A percentile compares a stretch with the other conserved stretches of the same genome.
phyloP scores from a whole-genome alignment of 35 echinoderm and acorn worm species.

The Diadema setosum region DNA sequence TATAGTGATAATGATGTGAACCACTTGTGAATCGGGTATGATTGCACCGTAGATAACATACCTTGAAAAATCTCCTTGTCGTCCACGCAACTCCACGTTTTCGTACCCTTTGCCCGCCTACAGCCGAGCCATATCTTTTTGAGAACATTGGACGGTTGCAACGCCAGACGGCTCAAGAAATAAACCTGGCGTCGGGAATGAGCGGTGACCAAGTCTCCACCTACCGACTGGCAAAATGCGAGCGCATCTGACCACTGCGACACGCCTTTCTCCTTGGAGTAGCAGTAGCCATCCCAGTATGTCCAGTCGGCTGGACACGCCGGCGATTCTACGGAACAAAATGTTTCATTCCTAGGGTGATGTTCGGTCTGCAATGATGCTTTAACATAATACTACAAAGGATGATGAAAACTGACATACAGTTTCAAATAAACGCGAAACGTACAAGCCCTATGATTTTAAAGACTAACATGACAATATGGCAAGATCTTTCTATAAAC shows the following conservation, averaged over 20 bases:
- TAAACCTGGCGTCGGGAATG: not conserved
- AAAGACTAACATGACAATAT: too few species aligned
- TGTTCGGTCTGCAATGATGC: too few species aligned
- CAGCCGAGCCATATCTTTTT: not conserved
- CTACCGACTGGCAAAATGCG: not conserved
- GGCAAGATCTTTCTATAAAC: too few species aligned
- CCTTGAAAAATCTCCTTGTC: not conserved
- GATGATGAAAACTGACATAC: too few species aligned
- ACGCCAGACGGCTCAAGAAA: not conserved
- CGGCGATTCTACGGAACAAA: not conserved
- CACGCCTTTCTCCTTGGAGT: not conserved
- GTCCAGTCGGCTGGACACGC: not conserved
- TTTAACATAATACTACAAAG: too few species aligned
- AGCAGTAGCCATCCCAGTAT: not conserved
- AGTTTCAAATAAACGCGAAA: too few species aligned
- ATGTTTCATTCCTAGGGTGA: too few species aligned
- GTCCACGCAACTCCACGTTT: not conserved
- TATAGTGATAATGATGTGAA: not conserved
- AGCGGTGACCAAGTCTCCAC: not conserved
- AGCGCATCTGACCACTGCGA: not conserved
- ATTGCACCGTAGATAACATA: not conserved
- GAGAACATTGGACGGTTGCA: not conserved
- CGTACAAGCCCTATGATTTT: too few species aligned
- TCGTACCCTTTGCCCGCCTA: not conserved
- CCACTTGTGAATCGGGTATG: not conserved